These are phyloP conservation scores for Pecten maximus DNA, from an alignment of 2,888 invertebrate species.

Conservation along the genomic window DNA sequence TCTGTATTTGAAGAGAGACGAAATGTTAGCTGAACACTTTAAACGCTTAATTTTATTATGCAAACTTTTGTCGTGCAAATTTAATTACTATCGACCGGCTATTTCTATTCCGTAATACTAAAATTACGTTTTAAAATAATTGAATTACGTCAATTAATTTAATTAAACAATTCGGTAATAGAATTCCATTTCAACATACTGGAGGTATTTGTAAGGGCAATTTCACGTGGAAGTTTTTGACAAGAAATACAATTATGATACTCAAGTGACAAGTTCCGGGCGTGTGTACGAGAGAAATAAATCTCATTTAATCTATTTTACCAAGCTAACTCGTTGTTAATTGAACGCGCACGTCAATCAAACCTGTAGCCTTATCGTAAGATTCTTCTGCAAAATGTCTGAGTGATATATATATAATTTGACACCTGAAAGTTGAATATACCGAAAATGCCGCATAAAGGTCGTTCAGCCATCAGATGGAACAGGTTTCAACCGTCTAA, in stretches of 20 bases:
- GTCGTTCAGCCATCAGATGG: background rate
- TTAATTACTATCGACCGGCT: background rate
- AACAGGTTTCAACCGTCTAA: no score
- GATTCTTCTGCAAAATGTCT: background rate
- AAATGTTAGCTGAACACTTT: background rate
- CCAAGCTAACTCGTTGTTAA: background rate
- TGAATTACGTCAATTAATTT: background rate
- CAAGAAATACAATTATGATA: background rate
- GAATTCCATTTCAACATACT: background rate
- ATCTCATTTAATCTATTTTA: background rate
- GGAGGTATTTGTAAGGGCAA: constrained; percentile 3
- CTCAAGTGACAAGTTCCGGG: background rate
- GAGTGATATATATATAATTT: background rate
- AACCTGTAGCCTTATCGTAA: background rate
- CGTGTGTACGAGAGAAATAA: background rate
- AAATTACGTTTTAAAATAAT: background rate
- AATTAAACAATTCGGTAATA: background rate
- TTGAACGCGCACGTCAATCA: background rate
- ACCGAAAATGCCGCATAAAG: background rate
- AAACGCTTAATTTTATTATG: background rate
- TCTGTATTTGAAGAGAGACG: background rate
- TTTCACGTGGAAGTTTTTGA: background rate
- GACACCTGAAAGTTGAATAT: background rate
- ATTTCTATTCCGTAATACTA: background rate
- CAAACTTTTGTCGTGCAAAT: background rate